A percentile compares a stretch with the other conserved stretches of the same genome.
These are phyloP conservation scores for Acipenser transmontanus DNA, from an alignment of 2,797 vertebrate species.

Conservation along the genomic window DNA sequence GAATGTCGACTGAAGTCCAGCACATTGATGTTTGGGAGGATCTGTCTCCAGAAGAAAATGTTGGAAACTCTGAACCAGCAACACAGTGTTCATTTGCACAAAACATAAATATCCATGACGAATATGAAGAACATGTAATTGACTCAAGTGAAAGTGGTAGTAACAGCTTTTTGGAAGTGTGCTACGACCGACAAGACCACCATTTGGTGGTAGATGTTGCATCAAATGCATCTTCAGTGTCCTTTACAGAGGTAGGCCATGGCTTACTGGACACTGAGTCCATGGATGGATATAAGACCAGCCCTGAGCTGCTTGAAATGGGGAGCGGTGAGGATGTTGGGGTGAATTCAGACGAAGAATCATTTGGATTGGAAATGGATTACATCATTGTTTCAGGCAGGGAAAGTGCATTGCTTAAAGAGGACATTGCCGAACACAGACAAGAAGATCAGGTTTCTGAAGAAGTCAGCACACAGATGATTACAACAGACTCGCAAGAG, in stretches of 20 bases:
- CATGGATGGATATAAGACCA: constrained; percentile 38
- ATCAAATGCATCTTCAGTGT: constrained; percentile 30
- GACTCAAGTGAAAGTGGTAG: constrained; percentile 14
- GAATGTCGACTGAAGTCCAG: constrained; percentile 9
- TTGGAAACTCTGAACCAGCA: constrained; percentile 13
- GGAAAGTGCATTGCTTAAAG: constrained; percentile 37
- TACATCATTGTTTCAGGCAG: constrained; percentile 61
- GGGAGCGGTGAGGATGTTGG: constrained; percentile 44
- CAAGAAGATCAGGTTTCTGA: constrained; percentile 34
- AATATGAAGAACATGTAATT: background rate
- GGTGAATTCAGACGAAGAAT: constrained; percentile 49
- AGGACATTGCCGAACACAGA: constrained; percentile 39
- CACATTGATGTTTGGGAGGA: constrained; percentile 27
- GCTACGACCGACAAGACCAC: constrained; percentile 24
- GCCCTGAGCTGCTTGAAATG: constrained; percentile 40
- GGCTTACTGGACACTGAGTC: constrained; percentile 25
- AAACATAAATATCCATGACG: background rate
- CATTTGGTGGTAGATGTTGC: constrained; percentile 29
- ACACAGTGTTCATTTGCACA: background rate
- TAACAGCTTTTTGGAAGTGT: constrained; percentile 22
- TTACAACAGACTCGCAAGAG: constrained; percentile 33
- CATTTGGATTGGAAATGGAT: constrained; percentile 57
- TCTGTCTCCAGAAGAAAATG: constrained; percentile 16
- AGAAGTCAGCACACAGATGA: constrained; percentile 19
- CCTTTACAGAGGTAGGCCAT: constrained; percentile 37